Evolutionary conservation across 2,888 invertebrate species (phyloP).

Genomic region (Thelaira solivaga): DNA sequence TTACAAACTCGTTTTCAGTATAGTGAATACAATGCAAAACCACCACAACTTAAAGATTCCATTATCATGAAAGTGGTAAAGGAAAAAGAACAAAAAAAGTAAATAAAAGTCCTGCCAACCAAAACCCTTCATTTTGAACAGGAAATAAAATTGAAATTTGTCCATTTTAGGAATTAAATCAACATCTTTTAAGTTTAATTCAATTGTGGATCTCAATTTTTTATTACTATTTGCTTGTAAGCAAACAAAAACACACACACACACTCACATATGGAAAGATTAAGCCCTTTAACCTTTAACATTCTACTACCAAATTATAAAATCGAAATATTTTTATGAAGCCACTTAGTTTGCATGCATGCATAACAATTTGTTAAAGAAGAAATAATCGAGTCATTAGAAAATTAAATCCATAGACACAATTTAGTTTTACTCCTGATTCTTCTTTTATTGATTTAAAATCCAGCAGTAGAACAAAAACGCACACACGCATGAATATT

Average conservation of each 20-base stretch:
- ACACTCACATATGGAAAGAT: conserved; percentile 46
- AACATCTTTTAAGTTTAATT: conserved; percentile 49
- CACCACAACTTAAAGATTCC: conserved; percentile 42
- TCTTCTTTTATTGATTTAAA: no score
- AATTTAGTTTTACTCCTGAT: no score
- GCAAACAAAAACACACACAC: no score
- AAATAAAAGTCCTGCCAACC: not conserved
- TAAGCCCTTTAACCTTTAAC: conserved; percentile 63
- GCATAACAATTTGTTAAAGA: no score
- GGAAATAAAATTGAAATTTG: conserved; percentile 12
- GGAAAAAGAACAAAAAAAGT: conserved; percentile 8
- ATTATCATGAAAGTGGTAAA: conserved; percentile 24
- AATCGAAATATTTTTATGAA: no score
- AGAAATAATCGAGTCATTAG: no score
- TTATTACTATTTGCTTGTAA: conserved; percentile 18
- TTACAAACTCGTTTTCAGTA: not conserved
- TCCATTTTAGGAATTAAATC: conserved; percentile 22
- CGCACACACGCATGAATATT: no score
- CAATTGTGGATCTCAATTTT: conserved; percentile 29
- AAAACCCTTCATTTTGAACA: not conserved
- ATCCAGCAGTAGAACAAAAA: no score
- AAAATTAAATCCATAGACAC: no score
- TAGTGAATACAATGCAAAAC: conserved; percentile 49
- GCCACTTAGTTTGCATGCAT: no score
- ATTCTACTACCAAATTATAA: not conserved